A percentile compares a stretch with the other conserved stretches of the same genome.
Conservation (phyloP, 2,888 invertebrate genomes). For the Myopa testacea region DNA sequence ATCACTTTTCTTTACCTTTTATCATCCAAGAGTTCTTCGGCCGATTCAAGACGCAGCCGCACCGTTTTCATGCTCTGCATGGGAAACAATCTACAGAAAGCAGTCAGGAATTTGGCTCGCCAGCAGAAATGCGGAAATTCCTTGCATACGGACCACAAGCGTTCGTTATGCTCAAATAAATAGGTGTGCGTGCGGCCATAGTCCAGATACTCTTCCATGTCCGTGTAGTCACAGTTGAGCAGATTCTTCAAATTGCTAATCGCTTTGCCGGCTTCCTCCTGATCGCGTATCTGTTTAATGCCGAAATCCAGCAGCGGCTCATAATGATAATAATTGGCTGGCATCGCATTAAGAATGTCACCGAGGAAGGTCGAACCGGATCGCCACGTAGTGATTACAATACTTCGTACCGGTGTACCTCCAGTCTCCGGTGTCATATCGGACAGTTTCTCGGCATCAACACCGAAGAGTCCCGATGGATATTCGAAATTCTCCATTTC, state of each 20-base stretch:
- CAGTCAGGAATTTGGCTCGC: constrained; percentile 78
- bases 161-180: constrained; percentile 86
- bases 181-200: constrained; percentile 82
- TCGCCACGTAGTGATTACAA: constrained; percentile 90
- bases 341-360: constrained; percentile 84
- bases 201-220: constrained; percentile 80
- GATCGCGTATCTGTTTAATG: constrained; percentile 83
- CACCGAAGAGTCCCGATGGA: constrained; percentile 71
- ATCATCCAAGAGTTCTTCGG: constrained; percentile 79
- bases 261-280: constrained; percentile 77
- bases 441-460: constrained; percentile 72
- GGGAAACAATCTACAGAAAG: constrained; percentile 85
- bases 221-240: constrained; percentile 81
- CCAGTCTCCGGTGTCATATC: constrained; percentile 76
- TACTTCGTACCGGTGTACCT: constrained; percentile 79
- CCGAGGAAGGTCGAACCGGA: constrained; percentile 92
- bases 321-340: constrained; percentile 90
- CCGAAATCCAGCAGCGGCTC: constrained; percentile 88
- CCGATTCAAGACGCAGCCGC: constrained; percentile 78
- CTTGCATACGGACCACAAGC: constrained; percentile 85
- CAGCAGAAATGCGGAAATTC: constrained; percentile 76
- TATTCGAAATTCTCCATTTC: constrained; percentile 75
- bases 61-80: constrained; percentile 92
- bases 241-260: constrained; percentile 77
- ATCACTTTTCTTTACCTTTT: constrained; percentile 54